These are phyloP conservation scores for Elephantulus edwardii DNA, from an alignment of 2,113 vertebrate species.

Conservation along the genomic window DNA sequence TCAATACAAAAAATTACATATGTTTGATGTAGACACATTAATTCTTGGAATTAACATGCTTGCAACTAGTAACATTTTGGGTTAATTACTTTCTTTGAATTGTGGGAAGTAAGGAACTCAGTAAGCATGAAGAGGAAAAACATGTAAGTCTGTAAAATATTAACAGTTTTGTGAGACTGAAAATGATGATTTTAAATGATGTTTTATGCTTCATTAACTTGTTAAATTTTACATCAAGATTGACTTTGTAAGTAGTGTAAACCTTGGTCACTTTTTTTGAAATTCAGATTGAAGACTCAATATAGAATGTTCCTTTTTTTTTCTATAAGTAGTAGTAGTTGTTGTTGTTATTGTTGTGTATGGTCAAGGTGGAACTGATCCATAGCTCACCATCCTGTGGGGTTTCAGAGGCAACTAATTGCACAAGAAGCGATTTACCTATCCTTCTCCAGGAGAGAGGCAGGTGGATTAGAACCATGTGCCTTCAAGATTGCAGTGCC, in stretches of 20 bases:
- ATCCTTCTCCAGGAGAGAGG: too few species aligned
- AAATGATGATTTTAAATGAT: slow-evolving; percentile 59
- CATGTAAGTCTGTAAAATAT: slow-evolving; percentile 62
- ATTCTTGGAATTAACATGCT: slow-evolving; percentile 62
- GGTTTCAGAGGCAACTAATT: too few species aligned
- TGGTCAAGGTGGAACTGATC: too few species aligned
- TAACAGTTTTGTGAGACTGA: slow-evolving; percentile 68
- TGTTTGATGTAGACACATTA: slow-evolving; percentile 40
- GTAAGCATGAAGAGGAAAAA: slow-evolving; percentile 68
- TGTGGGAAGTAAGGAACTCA: slow-evolving; percentile 69
- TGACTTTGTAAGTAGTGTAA: slow-evolving; percentile 39
- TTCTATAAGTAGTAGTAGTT: not conserved
- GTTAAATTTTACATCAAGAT: slow-evolving; percentile 63
- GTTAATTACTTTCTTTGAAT: slow-evolving; percentile 71
- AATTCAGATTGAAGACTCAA: slow-evolving; percentile 24
- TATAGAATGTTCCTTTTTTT: not conserved
- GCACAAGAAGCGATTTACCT: too few species aligned
- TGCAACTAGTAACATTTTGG: slow-evolving; percentile 49
- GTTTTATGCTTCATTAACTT: slow-evolving; percentile 73
- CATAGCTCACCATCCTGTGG: too few species aligned
- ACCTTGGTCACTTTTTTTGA: slow-evolving; percentile 52
- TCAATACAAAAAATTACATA: not conserved
- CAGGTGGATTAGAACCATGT: too few species aligned
- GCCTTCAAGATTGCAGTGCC: too few species aligned
- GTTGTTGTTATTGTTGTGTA: too few species aligned